Conservation (phyloP, 1,140 invertebrate genomes). For the Forficula auricularia region DNA sequence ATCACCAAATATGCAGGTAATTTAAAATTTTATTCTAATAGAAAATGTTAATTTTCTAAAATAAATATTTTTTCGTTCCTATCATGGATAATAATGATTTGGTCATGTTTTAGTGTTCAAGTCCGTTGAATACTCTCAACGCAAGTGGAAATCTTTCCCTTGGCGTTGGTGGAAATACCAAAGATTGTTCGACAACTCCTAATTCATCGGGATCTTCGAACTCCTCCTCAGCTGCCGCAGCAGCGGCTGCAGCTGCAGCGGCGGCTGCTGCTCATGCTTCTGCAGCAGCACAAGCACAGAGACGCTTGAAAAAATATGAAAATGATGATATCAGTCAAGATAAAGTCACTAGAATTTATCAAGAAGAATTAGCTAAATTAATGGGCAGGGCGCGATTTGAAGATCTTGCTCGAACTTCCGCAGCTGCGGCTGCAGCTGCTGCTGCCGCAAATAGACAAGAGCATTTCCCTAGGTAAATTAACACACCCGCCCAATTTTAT, state of each 20-base stretch:
- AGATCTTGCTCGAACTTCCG: conserved; percentile 26
- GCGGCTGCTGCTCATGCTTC: background rate
- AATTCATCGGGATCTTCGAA: conserved; percentile 11
- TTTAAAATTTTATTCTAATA: conserved; percentile 57
- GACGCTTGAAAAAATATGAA: conserved; percentile 66
- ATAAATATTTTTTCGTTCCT: no score
- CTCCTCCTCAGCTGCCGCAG: background rate
- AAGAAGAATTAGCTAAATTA: conserved; percentile 85
- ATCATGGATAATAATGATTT: conserved; percentile 17
- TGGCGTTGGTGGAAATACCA: no score
- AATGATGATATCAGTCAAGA: conserved; percentile 93
- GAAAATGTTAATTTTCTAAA: no score
- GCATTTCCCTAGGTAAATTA: conserved; percentile 44
- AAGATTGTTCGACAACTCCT: background rate
- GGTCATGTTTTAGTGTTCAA: background rate
- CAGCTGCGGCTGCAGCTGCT: background rate
- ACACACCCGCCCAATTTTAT: no score
- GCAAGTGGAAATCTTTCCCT: background rate
- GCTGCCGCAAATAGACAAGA: conserved; percentile 10
- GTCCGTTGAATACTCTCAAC: background rate
- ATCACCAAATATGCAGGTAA: conserved; percentile 52
- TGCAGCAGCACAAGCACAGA: conserved; percentile 16
- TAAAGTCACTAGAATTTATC: conserved; percentile 90
- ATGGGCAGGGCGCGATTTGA: conserved; percentile 55
- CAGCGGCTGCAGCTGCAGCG: background rate